Percentiles rank a stretch among this genome's conserved stretches.
These are phyloP conservation scores for Thyatira batis DNA, from an alignment of 2,888 invertebrate species.

Conservation along the genomic window DNA sequence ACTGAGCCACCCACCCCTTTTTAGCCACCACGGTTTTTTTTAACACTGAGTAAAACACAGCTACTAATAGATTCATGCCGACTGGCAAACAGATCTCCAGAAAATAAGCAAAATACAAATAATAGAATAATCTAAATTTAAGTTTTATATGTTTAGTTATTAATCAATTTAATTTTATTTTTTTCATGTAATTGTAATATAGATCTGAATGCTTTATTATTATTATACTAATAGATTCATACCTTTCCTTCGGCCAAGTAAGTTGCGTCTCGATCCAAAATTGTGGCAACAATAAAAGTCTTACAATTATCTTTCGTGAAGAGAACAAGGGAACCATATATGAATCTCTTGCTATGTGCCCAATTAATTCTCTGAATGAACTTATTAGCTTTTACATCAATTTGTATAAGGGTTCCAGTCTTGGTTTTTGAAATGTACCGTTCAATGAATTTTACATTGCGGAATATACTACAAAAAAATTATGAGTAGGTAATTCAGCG, in stretches of 20 bases:
- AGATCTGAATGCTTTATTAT: too few species aligned
- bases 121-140: too few species aligned
- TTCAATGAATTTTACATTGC: slow-evolving; percentile 62
- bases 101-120: too few species aligned
- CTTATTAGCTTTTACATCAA: slow-evolving; percentile 46
- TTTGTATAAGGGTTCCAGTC: slow-evolving; percentile 58
- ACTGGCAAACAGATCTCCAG: too few species aligned
- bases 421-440: slow-evolving; percentile 56
- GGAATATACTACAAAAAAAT: slow-evolving; percentile 57
- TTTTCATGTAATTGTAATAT: too few species aligned
- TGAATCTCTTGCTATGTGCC: slow-evolving; percentile 80
- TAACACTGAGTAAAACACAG: too few species aligned
- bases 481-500: background rate
- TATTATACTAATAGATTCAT: slow-evolving; percentile 11
- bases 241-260: slow-evolving; percentile 57
- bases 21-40: too few species aligned
- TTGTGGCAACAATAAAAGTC: slow-evolving; percentile 85
- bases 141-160: too few species aligned
- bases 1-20: too few species aligned
- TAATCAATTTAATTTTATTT: too few species aligned
- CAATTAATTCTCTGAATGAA: slow-evolving; percentile 60
- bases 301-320: slow-evolving; percentile 87
- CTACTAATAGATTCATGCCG: too few species aligned
- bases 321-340: slow-evolving; percentile 87
- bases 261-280: slow-evolving; percentile 79